phyloP scores from a whole-genome alignment of 1,140 invertebrate genomes.

The Harlomillsia oculata region DNA sequence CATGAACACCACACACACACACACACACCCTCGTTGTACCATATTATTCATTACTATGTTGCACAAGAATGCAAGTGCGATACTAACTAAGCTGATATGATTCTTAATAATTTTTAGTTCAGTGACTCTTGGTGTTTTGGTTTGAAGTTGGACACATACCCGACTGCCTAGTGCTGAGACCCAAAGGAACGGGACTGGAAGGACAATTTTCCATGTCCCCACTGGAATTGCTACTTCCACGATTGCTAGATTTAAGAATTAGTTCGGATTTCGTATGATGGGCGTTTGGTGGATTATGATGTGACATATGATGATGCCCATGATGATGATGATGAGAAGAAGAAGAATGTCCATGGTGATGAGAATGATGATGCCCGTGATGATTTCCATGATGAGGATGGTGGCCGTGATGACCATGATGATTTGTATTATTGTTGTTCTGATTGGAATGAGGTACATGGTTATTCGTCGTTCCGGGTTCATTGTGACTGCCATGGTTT shows the following conservation, averaged over 20 bases:
- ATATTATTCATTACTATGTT: no score
- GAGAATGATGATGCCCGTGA: slow-evolving; percentile 17
- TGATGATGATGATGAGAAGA: slow-evolving; percentile 6
- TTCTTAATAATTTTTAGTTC: no score
- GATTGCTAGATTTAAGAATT: slow-evolving; percentile 24
- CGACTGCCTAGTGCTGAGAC: slow-evolving; percentile 25
- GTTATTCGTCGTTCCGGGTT: no score
- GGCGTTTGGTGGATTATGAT: slow-evolving; percentile 2
- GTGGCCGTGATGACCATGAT: not conserved
- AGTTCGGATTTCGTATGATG: slow-evolving; percentile 20
- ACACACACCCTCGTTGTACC: no score
- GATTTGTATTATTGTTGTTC: not conserved
- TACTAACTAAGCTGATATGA: no score
- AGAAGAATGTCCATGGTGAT: slow-evolving; percentile 15
- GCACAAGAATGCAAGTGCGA: no score
- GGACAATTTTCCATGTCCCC: slow-evolving; percentile 20
- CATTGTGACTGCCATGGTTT: no score
- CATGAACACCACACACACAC: no score
- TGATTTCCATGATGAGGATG: not conserved
- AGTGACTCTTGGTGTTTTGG: no score
- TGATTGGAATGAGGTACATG: not conserved
- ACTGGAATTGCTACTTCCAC: slow-evolving; percentile 26
- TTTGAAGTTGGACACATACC: no score
- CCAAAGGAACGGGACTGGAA: slow-evolving; percentile 24
- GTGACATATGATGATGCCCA: slow-evolving; percentile 2